Evolutionary conservation across 2,797 vertebrate genomes (phyloP).

Genomic region (Mormyrus hasselquistii): DNA sequence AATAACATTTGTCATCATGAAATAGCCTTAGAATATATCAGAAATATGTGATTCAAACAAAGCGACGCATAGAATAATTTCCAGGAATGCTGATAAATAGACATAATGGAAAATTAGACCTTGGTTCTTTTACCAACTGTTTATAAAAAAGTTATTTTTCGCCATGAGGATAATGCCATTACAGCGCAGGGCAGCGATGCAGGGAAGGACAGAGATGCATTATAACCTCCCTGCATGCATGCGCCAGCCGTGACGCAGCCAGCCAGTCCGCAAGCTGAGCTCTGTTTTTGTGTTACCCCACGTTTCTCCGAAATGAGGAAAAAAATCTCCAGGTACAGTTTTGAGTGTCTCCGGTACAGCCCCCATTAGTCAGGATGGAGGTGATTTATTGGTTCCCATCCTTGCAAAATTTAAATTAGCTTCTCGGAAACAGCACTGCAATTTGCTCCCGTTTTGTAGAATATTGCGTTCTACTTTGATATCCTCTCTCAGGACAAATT

Average conservation of each 20-base stretch:
- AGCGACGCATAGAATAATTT: not conserved
- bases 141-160: not conserved
- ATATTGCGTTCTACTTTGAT: constrained; percentile 17
- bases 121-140: not conserved
- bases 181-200: not conserved
- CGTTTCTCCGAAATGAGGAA: constrained; percentile 44
- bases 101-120: not conserved
- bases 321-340: constrained; percentile 56
- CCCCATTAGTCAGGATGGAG: constrained; percentile 73
- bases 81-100: not conserved
- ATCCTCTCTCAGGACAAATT: constrained; percentile 39
- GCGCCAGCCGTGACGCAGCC: too few species aligned
- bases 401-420: constrained; percentile 72
- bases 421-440: constrained; percentile 36
- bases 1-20: not conserved
- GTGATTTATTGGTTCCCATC: constrained; percentile 74
- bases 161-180: not conserved
- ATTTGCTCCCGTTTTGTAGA: not conserved
- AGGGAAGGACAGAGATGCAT: not conserved
- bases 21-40: not conserved
- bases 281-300: constrained; percentile 25
- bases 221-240: not conserved
- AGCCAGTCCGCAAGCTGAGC: not conserved
- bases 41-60: not conserved
- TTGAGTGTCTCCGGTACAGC: constrained; percentile 62